Evolutionary conservation across 2,888 invertebrate species (phyloP), one percentile per base, ranked within the genome.

Genomic region (Scaptomyza parva): DNA sequence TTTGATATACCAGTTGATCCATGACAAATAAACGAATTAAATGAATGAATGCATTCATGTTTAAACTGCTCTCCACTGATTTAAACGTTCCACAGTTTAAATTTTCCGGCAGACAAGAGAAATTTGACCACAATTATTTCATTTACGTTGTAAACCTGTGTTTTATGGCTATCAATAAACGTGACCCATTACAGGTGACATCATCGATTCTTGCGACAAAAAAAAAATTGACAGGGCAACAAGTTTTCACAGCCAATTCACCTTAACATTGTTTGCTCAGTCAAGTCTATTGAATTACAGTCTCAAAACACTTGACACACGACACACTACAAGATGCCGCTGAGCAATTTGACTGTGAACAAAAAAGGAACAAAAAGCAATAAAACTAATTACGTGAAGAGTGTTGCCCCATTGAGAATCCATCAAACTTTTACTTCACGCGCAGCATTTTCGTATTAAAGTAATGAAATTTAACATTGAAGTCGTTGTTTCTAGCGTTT

Each of bases 241-340:
- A 64, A 52, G 59, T 72, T 71, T 50, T 66, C 24, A 22, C 37
- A 59, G 30, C 26, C 70, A 70, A 75, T 37, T 7, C 9, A 37
- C 37, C 17, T 24, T 20, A 39, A 45, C 22, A 43, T 26, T 55
- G 37, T 63, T 51, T 54, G 22, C 35, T 3, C 3, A 18, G 17
- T 37, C 12, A 7, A 50, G 41, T 59, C 58, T 48, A 40, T 64
- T 43, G 41, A 72, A 64, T 70, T 64, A 75, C 64, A 28, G 54
- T 39, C 64, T 50, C 14, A n/a, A 28, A 17, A 44, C 47, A 62
- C 58, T 69, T 40, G 28, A 54, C 20, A 53, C 59, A 45, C 7
- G 12, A 33, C 40, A 24, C 35, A 35, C 1, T 17, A 37, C 20
- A 47, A 57, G 11, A 41, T 18, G 20, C 20, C 26, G 47, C 14